Conservation (phyloP, 2,888 invertebrate genomes). For the Carterocephalus palaemon region DNA sequence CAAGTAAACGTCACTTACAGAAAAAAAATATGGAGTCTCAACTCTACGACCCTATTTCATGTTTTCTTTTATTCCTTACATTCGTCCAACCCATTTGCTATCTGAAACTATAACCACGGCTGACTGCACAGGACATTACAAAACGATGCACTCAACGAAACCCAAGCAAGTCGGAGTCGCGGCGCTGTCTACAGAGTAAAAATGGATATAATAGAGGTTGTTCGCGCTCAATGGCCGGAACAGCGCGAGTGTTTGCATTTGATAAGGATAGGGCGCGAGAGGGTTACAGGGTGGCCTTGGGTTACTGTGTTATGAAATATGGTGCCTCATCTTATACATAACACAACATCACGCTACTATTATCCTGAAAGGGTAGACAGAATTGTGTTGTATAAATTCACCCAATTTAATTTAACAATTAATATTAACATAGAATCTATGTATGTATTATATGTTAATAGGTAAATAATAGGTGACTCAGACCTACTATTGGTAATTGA, state of each 20-base stretch:
- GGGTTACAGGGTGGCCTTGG: constrained; percentile 9
- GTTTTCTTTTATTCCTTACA: constrained; percentile 13
- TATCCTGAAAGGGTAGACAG: no score
- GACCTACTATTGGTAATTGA: no score
- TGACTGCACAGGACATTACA: constrained; percentile 19
- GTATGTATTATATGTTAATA: no score
- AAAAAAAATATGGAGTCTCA: no score
- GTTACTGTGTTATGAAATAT: no score
- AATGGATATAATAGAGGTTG: constrained; percentile 66
- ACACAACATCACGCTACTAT: no score
- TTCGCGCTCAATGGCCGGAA: constrained; percentile 70
- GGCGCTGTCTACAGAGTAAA: constrained; percentile 37
- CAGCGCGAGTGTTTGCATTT: constrained; percentile 71
- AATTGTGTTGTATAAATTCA: no score
- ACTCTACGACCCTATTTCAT: constrained; percentile 1
- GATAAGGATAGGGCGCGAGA: constrained; percentile 53
- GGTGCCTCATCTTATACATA: no score
- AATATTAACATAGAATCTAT: no score
- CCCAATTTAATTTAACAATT: no score
- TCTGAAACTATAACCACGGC: constrained; percentile 20
- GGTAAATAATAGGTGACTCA: no score
- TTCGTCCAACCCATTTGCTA: constrained; percentile 16
- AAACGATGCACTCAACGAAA: constrained; percentile 25
- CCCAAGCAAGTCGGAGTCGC: constrained; percentile 18
- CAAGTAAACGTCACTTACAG: no score